Percentiles rank a stretch among this genome's conserved stretches.
These are phyloP conservation scores for Tuta absoluta DNA, from an alignment of 2,888 invertebrate species.

Conservation along the genomic window DNA sequence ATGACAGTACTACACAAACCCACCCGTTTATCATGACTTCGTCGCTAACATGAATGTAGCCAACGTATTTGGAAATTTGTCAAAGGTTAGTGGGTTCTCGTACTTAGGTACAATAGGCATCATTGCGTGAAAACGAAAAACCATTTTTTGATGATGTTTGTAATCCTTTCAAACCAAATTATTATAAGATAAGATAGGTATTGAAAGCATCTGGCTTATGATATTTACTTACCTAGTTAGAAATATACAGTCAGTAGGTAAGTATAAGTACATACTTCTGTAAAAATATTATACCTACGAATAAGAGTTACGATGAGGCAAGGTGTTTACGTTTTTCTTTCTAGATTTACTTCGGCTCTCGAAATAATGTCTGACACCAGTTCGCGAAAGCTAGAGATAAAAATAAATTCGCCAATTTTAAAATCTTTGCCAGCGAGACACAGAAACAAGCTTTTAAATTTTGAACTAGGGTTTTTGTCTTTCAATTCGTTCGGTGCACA, in stretches of 20 bases:
- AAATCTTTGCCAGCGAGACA: slow-evolving; percentile 1
- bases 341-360: slow-evolving; percentile 53
- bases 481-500: neutral
- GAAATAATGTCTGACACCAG: slow-evolving; percentile 59
- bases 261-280: neutral
- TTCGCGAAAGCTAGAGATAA: slow-evolving; percentile 44
- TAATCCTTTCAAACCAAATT: neutral
- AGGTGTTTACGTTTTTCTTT: slow-evolving; percentile 29
- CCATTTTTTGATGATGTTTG: neutral
- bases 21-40: neutral
- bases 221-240: neutral
- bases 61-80: neutral
- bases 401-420: slow-evolving; percentile 41
- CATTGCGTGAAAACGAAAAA: neutral
- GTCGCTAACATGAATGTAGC: neutral
- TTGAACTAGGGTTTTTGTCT: neutral
- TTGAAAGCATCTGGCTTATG: neutral
- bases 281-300: neutral
- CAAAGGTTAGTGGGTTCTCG: neutral
- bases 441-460: neutral
- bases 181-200: neutral
- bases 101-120: neutral
- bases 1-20: slow-evolving; percentile 5
- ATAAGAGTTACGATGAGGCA: slow-evolving; percentile 2
- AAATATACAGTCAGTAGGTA: neutral